phyloP scores from a whole-genome alignment of 1,140 invertebrate species.

The Listronotus bonariensis region DNA sequence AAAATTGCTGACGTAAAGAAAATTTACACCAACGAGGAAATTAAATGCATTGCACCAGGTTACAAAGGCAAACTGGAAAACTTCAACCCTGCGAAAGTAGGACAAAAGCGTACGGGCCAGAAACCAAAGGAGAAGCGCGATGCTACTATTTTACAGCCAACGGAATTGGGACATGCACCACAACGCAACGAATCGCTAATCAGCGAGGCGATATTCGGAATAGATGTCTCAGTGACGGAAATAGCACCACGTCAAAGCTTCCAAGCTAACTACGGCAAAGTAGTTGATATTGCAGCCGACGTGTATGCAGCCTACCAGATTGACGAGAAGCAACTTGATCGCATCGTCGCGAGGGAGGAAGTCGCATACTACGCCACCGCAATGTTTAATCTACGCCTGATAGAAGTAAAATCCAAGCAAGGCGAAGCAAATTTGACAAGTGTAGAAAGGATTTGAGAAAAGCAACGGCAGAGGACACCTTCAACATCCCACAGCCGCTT shows the following conservation, averaged over 20 bases:
- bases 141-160: background rate
- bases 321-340: slow-evolving; percentile 33
- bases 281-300: slow-evolving; percentile 25
- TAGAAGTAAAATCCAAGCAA: slow-evolving; percentile 38
- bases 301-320: slow-evolving; percentile 8
- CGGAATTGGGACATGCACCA: slow-evolving; percentile 6
- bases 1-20: slow-evolving; percentile 31
- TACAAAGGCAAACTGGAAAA: background rate
- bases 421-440: no score
- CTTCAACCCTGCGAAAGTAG: background rate
- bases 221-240: slow-evolving; percentile 29
- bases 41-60: background rate
- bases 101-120: background rate
- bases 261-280: slow-evolving; percentile 13
- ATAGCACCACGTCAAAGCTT: slow-evolving; percentile 36
- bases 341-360: slow-evolving; percentile 11
- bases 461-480: no score
- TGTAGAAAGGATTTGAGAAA: no score
- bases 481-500: slow-evolving; percentile 45
- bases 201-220: slow-evolving; percentile 10
- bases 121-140: background rate
- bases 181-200: slow-evolving; percentile 31
- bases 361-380: slow-evolving; percentile 26
- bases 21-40: background rate
- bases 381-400: slow-evolving; percentile 23